phyloP scores from a whole-genome alignment of 2,797 vertebrate species.

The Clarias laeviceps region DNA sequence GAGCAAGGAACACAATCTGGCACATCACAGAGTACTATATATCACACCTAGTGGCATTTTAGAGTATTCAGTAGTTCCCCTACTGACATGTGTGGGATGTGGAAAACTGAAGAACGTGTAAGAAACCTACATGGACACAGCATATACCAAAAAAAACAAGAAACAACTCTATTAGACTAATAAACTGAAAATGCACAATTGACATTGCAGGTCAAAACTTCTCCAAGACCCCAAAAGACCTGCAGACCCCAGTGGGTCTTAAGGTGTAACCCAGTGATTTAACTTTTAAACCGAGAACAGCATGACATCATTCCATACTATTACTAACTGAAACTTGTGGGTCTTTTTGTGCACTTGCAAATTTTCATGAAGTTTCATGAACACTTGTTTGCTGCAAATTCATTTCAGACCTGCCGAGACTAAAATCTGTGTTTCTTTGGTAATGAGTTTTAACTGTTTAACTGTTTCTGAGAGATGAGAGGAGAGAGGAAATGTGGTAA shows the following conservation, averaged over 20 bases:
- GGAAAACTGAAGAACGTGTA: background rate
- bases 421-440: background rate
- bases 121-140: background rate
- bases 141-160: background rate
- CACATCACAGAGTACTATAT: background rate
- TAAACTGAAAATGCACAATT: too few species aligned
- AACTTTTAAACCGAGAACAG: background rate
- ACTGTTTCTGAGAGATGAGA: background rate
- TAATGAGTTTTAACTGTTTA: background rate
- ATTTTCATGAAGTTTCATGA: background rate
- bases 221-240: too few species aligned
- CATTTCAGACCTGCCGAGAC: background rate
- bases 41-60: background rate
- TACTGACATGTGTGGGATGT: background rate
- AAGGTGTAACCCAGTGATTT: background rate
- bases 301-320: background rate
- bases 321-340: background rate
- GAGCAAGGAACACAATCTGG: background rate
- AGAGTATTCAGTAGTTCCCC: background rate
- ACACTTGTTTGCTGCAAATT: background rate
- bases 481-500: background rate
- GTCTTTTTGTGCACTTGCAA: background rate
- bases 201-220: too few species aligned
- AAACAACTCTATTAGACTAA: background rate
- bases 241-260: too few species aligned